phyloP scores from a whole-genome alignment of 37 sponge, comb jelly and placozoan species.

The Chondrilla cf. caribensis region DNA sequence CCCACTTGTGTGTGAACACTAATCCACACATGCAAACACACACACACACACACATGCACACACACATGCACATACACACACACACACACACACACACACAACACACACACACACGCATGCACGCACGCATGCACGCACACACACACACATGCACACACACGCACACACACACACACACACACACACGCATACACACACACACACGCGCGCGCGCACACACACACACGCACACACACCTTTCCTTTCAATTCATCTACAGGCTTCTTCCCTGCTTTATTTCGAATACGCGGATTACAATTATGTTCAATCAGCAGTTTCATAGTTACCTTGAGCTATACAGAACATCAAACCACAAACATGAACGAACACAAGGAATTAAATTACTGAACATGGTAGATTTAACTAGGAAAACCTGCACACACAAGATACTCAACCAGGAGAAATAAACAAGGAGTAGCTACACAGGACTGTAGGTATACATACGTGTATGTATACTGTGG shows the following conservation, averaged over 20 bases:
- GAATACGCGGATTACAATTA: background rate
- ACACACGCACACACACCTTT: background rate
- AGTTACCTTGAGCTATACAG: background rate
- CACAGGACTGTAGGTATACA: too few relatives aligned
- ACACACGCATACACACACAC: constrained; percentile 8
- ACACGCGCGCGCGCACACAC: constrained; percentile 6
- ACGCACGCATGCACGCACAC: constrained; percentile 2
- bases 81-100: background rate
- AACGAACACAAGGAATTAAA: background rate
- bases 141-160: background rate
- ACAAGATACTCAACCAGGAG: too few relatives aligned
- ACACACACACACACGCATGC: background rate
- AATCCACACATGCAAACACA: too few relatives aligned
- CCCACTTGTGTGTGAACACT: too few relatives aligned
- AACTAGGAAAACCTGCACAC: too few relatives aligned
- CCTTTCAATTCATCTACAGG: background rate
- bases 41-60: background rate
- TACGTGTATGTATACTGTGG: too few relatives aligned
- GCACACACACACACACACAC: background rate
- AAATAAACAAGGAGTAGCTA: too few relatives aligned
- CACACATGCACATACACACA: background rate
- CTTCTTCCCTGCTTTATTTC: background rate
- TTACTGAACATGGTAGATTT: background rate
- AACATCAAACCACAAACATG: background rate
- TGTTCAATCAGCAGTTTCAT: background rate